phyloP scores from a whole-genome alignment of 2,888 invertebrate species.

The Cheiracanthium punctorium region DNA sequence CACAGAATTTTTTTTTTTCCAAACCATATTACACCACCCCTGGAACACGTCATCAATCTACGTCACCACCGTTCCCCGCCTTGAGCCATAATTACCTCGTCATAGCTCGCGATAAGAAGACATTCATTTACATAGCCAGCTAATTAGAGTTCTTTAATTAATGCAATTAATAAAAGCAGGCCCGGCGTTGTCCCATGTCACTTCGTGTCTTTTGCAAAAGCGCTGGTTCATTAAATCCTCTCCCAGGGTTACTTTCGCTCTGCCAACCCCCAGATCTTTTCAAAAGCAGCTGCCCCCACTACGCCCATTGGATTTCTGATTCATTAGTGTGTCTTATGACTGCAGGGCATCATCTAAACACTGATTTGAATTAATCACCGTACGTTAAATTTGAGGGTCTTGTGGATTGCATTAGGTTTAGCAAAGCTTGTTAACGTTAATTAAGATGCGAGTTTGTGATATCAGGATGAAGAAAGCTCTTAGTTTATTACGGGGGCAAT shows the following conservation, averaged over 20 bases:
- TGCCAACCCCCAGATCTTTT: not conserved
- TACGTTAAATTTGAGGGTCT: constrained; percentile 12
- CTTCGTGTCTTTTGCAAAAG: constrained; percentile 54
- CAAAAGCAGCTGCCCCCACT: not conserved
- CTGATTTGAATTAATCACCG: constrained; percentile 62
- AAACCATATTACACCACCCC: not conserved
- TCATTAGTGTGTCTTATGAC: constrained; percentile 56
- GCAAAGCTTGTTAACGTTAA: constrained; percentile 10
- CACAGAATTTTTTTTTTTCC: not conserved
- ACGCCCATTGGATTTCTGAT: constrained; percentile 30
- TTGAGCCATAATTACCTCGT: constrained; percentile 65
- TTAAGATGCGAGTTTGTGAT: not conserved
- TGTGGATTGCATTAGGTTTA: constrained; percentile 10
- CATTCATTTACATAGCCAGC: constrained; percentile 69
- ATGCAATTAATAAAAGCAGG: constrained; percentile 69
- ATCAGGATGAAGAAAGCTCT: not conserved
- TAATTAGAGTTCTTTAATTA: constrained; percentile 70
- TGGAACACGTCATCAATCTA: constrained; percentile 30
- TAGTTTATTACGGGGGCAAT: not conserved
- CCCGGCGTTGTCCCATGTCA: constrained; percentile 64
- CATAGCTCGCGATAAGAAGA: constrained; percentile 67
- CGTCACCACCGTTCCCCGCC: constrained; percentile 28
- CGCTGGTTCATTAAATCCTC: constrained; percentile 58
- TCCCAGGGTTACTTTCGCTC: constrained; percentile 15
- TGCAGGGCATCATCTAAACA: constrained; percentile 42